Base-by-base conservation (phyloP, 2,888 invertebrate genomes). In the Girardia tigrina region DNA sequence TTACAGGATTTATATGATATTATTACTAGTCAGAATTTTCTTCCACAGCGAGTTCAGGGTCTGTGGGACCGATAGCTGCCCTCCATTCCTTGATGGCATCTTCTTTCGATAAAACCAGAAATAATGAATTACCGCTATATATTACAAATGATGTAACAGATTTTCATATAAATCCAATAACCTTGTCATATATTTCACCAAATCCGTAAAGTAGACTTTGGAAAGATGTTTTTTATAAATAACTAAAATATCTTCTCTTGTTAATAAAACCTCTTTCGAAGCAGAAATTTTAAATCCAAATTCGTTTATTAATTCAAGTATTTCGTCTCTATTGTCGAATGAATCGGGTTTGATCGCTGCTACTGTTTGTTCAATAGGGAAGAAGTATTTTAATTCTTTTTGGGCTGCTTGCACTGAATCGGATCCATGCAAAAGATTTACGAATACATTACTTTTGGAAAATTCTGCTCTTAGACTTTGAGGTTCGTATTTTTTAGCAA, bases 331-430 rank as follows among this genome's bases (percentile, higher is more conserved):
- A 27, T 81, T 81, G 69, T 81, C 80, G 75, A 79, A 80, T 26
- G 81, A 83, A 78, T 82, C 81, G 75, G 84, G 84, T 80, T 84
- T 84, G 73, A 85, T 82, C 12, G 82, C 80, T 26, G 83, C 82
- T 0, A 84, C 79, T 20, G 84, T 83, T 78, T 84, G 82, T 77
- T 85, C 80, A 16, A 56, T 56, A 56, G 84, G 84, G 81, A 85
- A 84, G 81, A 84, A 84, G 77, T 78, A 81, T 26, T 82, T 78
- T 1, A 83, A 71, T 79, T 85, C 84, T 77, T 81, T 79, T 76
- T 82, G 77, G 0, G 83, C 84, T 8, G 78, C 74, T 26, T 79
- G 79, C 16, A 76, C 78, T 12, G 80, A 78, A 29, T 82, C 81
- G 4, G 84, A 82, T 4, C 83, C 84, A 75, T 84, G 84, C 0